Percentiles rank a stretch among this genome's conserved stretches.
Conservation (phyloP, 1,140 invertebrate genomes). For the Leptonema lineaticorne region DNA sequence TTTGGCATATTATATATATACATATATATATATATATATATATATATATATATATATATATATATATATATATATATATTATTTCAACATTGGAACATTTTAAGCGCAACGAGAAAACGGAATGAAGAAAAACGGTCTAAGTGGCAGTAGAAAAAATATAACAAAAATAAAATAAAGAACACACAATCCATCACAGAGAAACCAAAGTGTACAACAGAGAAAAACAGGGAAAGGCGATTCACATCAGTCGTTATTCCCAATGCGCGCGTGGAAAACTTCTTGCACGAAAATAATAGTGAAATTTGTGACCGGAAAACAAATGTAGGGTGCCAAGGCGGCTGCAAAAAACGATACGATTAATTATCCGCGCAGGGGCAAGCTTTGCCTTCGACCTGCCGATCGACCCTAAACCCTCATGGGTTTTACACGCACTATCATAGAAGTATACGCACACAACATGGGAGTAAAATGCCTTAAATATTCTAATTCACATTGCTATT, state of each 20-base stretch:
- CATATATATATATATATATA: no score
- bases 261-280: neutral
- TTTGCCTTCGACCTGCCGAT: constrained; percentile 4
- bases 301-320: constrained; percentile 24
- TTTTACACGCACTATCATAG: neutral
- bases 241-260: constrained; percentile 11
- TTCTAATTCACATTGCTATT: neutral
- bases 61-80: no score
- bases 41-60: no score
- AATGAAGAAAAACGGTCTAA: neutral
- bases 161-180: neutral
- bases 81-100: no score
- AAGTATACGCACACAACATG: no score
- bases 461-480: no score
- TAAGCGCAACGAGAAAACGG: no score
- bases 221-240: constrained; percentile 8
- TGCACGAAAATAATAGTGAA: constrained; percentile 14
- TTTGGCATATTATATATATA: no score
- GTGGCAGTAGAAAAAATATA: neutral
- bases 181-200: neutral
- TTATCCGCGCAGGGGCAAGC: constrained; percentile 6
- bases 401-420: constrained; percentile 7
- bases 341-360: constrained; percentile 31
- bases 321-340: constrained; percentile 4
- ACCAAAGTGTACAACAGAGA: neutral